Conservation (phyloP, 2,888 invertebrate species). For the Athalia rosae region DNA sequence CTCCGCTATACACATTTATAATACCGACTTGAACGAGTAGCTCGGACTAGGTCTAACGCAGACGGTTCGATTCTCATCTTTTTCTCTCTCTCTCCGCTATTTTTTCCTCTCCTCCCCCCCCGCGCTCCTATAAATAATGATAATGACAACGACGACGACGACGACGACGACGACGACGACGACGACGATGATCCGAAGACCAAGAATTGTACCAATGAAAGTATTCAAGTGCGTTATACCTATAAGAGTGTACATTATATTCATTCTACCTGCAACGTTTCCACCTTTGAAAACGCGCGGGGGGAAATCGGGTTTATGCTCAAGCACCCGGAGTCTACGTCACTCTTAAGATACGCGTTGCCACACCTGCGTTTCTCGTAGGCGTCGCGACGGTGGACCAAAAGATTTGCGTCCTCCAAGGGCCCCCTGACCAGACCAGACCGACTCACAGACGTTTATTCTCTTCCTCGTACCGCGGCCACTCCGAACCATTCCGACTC, state of each 20-base stretch:
- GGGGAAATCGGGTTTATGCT: too few relatives aligned
- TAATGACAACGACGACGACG: too few relatives aligned
- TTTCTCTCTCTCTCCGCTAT: too few relatives aligned
- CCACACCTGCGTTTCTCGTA: slow-evolving; percentile 41
- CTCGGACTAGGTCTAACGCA: too few relatives aligned
- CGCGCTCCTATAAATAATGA: too few relatives aligned
- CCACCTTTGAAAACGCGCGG: background rate
- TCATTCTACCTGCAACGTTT: background rate
- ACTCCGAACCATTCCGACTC: too few relatives aligned
- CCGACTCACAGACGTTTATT: background rate
- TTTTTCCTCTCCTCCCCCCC: background rate
- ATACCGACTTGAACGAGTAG: too few relatives aligned
- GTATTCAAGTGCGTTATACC: slow-evolving; percentile 1
- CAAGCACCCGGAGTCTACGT: slow-evolving; percentile 23
- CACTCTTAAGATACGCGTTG: slow-evolving; percentile 32
- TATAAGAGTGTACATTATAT: background rate
- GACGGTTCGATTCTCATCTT: too few relatives aligned
- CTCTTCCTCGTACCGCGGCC: too few relatives aligned
- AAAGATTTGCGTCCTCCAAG: slow-evolving; percentile 29
- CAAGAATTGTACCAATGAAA: slow-evolving; percentile 8
- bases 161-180: background rate
- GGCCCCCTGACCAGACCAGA: background rate
- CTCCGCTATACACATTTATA: background rate
- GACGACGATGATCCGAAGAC: background rate
- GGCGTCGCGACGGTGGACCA: slow-evolving; percentile 15